Base-by-base conservation (phyloP, 2,888 invertebrate species). In the Tanypteryx hageni region DNA sequence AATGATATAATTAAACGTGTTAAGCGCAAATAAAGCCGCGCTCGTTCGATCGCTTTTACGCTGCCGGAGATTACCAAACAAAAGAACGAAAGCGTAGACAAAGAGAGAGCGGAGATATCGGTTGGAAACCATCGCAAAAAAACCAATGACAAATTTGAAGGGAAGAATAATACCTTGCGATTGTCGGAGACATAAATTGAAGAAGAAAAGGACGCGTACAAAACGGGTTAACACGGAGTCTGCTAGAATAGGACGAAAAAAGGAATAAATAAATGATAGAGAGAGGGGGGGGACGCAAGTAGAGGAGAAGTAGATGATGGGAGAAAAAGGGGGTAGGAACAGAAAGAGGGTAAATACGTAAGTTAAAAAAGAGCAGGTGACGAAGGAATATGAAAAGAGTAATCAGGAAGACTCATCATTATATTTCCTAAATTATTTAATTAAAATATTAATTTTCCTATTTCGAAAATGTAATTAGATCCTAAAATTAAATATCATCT, bases 61-160 rank as follows among this genome's bases (percentile, higher is more conserved):
- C 22, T 27, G 44, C 5, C 27, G 22, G 27, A 76, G 11, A 44
- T 5, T 44, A 3, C 44, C 44, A 44, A 44, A 44, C 44, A 44
- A 44, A 44, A 44, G 44, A 44, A 44, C 1, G 44, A 44, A 44
- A 44, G 44, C 44, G 44, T 1, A 44, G 44, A 44, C 44, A 44
- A 44, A 44, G 44, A 44, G 44, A 44, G 44, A 14, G 64, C 16
- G 76, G 27, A 76, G 76, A n/a, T 11, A 76, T 76, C 76, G 76
- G n/a, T n/a, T n/a, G 64, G n/a, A 64, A 64, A 44, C 18, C 7
- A 22, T 27, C 22, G 27, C 76, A 5, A 76, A 76, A 76, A 76
- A 76, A 76, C 76, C 22, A 76, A 76, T 27, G 76, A 76, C 76
- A 76, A 76, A 76, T 76, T 76, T 76, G 76, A 76, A 76, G 76